Evolutionary conservation across 2,797 vertebrate species (phyloP).

Genomic region (Lates japonicus): DNA sequence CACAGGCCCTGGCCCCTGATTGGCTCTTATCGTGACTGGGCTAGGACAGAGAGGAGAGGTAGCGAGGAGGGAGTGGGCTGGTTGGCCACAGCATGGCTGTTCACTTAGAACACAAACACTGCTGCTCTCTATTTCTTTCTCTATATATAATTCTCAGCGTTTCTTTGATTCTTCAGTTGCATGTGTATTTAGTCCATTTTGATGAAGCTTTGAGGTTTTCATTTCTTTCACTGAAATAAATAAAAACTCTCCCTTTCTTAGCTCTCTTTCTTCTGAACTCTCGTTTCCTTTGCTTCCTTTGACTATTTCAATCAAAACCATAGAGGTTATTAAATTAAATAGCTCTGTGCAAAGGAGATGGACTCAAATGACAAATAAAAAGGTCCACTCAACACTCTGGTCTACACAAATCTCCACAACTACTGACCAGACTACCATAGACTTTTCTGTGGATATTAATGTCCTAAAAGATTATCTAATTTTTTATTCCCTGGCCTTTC

Average conservation of each 20-base stretch:
- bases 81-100: slow-evolving; percentile 9
- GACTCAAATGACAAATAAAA: not conserved
- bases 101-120: slow-evolving; percentile 38
- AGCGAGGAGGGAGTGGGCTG: not conserved
- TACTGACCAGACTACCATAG: not conserved
- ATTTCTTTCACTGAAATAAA: not conserved
- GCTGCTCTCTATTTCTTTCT: slow-evolving; percentile 17
- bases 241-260: not conserved
- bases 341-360: not conserved
- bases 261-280: too few relatives aligned
- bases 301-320: not conserved
- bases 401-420: too few relatives aligned
- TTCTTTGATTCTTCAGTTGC: slow-evolving; percentile 27
- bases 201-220: not conserved
- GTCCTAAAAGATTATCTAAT: not conserved
- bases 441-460: not conserved
- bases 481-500: too few relatives aligned
- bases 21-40: slow-evolving; percentile 73
- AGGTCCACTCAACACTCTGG: not conserved
- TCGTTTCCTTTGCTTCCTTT: not conserved
- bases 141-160: slow-evolving; percentile 27
- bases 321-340: not conserved
- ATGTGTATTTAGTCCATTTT: slow-evolving; percentile 11
- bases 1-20: slow-evolving; percentile 74
- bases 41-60: slow-evolving; percentile 28